phyloP scores from a whole-genome alignment of 2,113 vertebrate genomes.

The Sinocyclocheilus grahami region DNA sequence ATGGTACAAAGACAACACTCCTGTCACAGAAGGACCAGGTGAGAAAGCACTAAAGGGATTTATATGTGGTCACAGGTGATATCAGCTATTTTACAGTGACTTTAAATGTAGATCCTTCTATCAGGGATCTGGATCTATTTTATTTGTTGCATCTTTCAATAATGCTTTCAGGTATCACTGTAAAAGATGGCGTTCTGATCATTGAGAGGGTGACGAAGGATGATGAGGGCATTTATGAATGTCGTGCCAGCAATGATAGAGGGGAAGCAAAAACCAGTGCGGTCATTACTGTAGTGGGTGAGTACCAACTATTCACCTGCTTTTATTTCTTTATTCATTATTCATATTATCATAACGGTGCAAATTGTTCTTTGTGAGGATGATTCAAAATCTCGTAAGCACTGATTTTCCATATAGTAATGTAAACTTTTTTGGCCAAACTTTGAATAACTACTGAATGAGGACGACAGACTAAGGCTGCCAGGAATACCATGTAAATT shows the following conservation, averaged over 20 bases:
- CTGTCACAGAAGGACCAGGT: slow-evolving; percentile 82
- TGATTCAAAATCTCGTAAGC: slow-evolving; percentile 3
- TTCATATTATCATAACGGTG: not conserved
- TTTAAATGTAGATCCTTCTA: not conserved
- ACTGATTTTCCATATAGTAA: slow-evolving; percentile 48
- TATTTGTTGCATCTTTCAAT: not conserved
- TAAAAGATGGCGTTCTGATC: slow-evolving; percentile 76
- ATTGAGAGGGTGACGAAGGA: slow-evolving; percentile 91
- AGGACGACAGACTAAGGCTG: slow-evolving; percentile 59
- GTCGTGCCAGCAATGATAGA: slow-evolving; percentile 78
- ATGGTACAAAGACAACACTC: slow-evolving; percentile 83
- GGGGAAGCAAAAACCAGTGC: slow-evolving; percentile 80
- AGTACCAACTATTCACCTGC: slow-evolving; percentile 57
- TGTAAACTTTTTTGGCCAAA: slow-evolving; percentile 53
- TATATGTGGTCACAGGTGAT: not conserved
- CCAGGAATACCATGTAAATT: slow-evolving; percentile 69
- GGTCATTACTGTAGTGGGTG: slow-evolving; percentile 82
- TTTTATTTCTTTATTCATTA: not conserved
- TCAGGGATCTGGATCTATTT: not conserved
- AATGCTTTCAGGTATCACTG: slow-evolving; percentile 74
- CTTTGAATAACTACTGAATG: slow-evolving; percentile 54
- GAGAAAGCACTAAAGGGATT: slow-evolving; percentile 26
- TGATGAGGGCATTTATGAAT: slow-evolving; percentile 88
- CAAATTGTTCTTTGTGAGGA: slow-evolving; percentile 6
- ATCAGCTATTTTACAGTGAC: not conserved